phyloP scores from a whole-genome alignment of 2,888 invertebrate species.

The Callimorpha dominula region DNA sequence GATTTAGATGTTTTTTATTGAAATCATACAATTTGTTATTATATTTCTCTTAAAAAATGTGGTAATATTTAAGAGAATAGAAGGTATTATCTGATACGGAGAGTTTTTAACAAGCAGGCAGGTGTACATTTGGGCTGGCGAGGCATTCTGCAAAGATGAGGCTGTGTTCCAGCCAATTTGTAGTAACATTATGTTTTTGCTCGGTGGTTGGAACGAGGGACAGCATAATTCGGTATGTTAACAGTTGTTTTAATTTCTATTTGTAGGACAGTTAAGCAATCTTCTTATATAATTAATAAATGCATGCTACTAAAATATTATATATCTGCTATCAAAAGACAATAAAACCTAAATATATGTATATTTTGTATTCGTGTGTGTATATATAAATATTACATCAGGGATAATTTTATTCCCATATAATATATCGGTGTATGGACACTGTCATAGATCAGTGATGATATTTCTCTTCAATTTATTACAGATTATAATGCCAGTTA shows the following conservation, averaged over 20 bases:
- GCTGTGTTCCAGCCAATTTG: slow-evolving; percentile 87
- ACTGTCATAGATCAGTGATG: neutral
- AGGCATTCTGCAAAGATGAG: slow-evolving; percentile 85
- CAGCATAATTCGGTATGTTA: slow-evolving; percentile 76
- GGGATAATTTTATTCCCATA: too few species aligned
- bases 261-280: neutral
- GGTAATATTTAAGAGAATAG: slow-evolving; percentile 67
- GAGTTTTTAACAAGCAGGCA: slow-evolving; percentile 89
- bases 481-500: slow-evolving; percentile 90
- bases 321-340: too few species aligned
- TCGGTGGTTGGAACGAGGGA: slow-evolving; percentile 87
- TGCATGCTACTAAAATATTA: neutral
- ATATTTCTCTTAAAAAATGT: neutral
- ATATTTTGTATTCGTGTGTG: too few species aligned
- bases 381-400: too few species aligned
- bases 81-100: slow-evolving; percentile 81
- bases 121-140: slow-evolving; percentile 83
- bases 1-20: neutral
- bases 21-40: neutral
- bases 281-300: neutral
- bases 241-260: neutral
- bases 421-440: neutral
- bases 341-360: too few species aligned
- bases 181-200: slow-evolving; percentile 88
- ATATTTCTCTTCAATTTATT: slow-evolving; percentile 8